Evolutionary conservation across 2,888 invertebrate species (phyloP), one percentile per base, ranked within the genome.

Genomic region (Urechis unicinctus): DNA sequence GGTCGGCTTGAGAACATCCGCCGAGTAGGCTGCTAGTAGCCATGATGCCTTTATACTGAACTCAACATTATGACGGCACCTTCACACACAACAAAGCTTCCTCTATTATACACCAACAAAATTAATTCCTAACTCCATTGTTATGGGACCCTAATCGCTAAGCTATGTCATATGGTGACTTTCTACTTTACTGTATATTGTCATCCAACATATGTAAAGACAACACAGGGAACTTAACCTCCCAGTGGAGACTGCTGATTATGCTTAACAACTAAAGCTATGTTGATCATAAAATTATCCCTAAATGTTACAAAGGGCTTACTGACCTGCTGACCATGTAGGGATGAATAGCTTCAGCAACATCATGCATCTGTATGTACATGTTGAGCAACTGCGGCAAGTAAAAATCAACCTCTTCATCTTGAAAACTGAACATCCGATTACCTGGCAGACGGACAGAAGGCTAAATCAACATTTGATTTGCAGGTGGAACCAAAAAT

Each of bases 321-420:
- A 46, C 73, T 77, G 76, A 89, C 88, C 91, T 86, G 79, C 86
- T 83, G 31, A 88, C 84, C 59, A 91, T 80, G 78, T 89, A 90
- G 4, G 89, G 87, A 80, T 89, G 88, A 56, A 90, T 81, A 64
- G 90, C 91, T 82, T 97, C 96, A 54, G 97, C 96, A 66, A 96
- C 87, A 76, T 96, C 96, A 71, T 89, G 89, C 86, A 95, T 92
- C 82, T 96, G 94, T 79, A 97, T 90, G 79, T 96, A 98, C 91
- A 98, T 93, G 72, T 92, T 92, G 72, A 98, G 88, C 73, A 98
- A 81, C 81, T 98, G 98, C 49, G 97, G 97, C 77, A 98, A 85
- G 81, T 96, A 98, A 79, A 96, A 92, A 82, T 98, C 96, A 62
- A 97, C 93, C 67, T 95, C 93, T 63, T 83, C 84, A 77, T 90